Conservation (phyloP, 2,888 invertebrate genomes). For the Anoncus sp. region DNA sequence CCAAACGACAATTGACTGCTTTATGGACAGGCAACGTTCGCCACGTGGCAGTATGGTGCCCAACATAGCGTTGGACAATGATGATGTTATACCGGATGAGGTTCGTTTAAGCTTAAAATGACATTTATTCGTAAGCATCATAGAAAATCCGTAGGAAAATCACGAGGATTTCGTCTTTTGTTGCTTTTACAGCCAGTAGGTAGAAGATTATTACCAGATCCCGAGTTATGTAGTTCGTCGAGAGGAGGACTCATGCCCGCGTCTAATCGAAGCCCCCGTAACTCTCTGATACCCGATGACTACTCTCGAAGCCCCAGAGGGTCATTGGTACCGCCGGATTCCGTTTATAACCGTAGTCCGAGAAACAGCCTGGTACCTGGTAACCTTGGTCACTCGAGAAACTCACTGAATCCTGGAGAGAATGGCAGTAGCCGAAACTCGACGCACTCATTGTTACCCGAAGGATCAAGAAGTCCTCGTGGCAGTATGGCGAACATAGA, state of each 20-base stretch:
- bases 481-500: constrained; percentile 86
- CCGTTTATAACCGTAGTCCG: constrained; percentile 84
- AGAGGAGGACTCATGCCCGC: constrained; percentile 86
- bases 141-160: not conserved
- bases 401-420: constrained; percentile 75
- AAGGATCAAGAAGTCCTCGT: constrained; percentile 85
- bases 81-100: constrained; percentile 77
- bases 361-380: constrained; percentile 86
- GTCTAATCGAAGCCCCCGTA: constrained; percentile 85
- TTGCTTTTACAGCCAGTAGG: constrained; percentile 69
- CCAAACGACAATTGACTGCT: constrained; percentile 80
- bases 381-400: constrained; percentile 66
- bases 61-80: constrained; percentile 85
- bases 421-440: constrained; percentile 80
- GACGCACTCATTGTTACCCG: constrained; percentile 86
- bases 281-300: constrained; percentile 87
- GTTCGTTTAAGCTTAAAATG: constrained; percentile 63
- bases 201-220: constrained; percentile 86
- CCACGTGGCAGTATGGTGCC: constrained; percentile 87
- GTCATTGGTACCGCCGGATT: constrained; percentile 85
- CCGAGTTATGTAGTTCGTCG: constrained; percentile 85
- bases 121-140: not conserved
- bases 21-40: constrained; percentile 84
- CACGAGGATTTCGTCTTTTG: not conserved
- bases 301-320: constrained; percentile 85